Evolutionary conservation across 2,888 invertebrate genomes (phyloP), one percentile per base, ranked within the genome.

Genomic region (Harmothoe impar): DNA sequence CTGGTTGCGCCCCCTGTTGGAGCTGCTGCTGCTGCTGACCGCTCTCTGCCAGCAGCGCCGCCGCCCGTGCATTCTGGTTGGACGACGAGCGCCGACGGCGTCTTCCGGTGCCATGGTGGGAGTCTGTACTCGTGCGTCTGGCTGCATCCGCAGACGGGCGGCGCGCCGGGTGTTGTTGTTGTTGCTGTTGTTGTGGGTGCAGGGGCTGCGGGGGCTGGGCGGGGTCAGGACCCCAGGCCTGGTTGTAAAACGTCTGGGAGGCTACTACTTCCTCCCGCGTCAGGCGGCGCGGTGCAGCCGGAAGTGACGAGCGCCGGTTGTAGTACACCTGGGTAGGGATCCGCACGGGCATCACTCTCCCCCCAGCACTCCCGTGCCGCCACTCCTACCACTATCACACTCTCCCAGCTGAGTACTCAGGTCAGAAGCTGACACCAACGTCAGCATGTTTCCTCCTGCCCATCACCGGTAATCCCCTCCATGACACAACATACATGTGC

Each of bases 241-340:
- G 86, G 54, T 86, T 86, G 54, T 86, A 86, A 54, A 86, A 86
- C 52, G 52, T 54, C 56, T 54, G 86, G 25, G 86, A 86, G 54
- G 52, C 86, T 20, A 84, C 84, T 0, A 31, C 31, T 29, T 33
- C 86, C 15, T 86, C 86, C 15, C 86, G 52, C 3, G 31, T 25
- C 5, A 33, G 25, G 29, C 54, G 56, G 52, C 86, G 86, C 17
- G 86, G 86, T 25, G 25, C 20, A 29, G 86, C 86, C 54, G 86
- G 86, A 10, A 86, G 86, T 15, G 31, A 31, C 54, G 86, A 0
- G n/a, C 86, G 86, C 54, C 86, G 86, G 29, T 54, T 86, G 86
- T 86, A 86, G 23, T 86, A 86, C 86, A 86, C 86, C 86, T 86
- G 86, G 25, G 86, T 86, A 5, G 86, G 86, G 86, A 86, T 86